Conservation (phyloP, 2,113 vertebrate species). For the Toxotes chatareus region DNA sequence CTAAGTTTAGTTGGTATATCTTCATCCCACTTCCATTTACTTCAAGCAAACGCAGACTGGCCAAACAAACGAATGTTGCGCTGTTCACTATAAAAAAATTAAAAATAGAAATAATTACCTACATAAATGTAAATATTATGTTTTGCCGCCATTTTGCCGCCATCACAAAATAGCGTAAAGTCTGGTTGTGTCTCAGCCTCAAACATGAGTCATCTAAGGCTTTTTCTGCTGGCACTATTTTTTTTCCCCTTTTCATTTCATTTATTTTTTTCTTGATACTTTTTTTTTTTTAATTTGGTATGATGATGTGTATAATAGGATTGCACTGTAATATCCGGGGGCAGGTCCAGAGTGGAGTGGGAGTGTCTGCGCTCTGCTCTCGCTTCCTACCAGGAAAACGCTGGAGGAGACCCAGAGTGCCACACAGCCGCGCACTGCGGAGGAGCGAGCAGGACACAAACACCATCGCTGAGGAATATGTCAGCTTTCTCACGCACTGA, state of each 20-base stretch:
- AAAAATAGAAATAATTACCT: background rate
- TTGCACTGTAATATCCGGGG: constrained; percentile 78
- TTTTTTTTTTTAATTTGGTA: background rate
- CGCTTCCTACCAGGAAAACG: constrained; percentile 62
- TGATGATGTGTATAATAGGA: constrained; percentile 50
- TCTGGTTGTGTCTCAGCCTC: background rate
- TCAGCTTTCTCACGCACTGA: constrained; percentile 45
- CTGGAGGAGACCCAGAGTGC: constrained; percentile 59
- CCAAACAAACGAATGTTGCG: too few relatives aligned
- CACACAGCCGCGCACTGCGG: constrained; percentile 62
- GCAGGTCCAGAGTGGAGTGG: constrained; percentile 67
- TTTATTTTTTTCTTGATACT: background rate
- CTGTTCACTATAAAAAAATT: too few relatives aligned
- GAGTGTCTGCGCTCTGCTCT: constrained; percentile 73
- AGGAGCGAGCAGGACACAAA: constrained; percentile 29
- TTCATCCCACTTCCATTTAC: background rate
- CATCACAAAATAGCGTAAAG: background rate
- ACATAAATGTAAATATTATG: background rate
- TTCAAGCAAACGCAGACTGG: too few relatives aligned
- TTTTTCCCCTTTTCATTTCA: too few relatives aligned
- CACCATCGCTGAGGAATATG: constrained; percentile 66
- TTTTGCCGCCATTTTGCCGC: background rate
- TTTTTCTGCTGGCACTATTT: constrained; percentile 5
- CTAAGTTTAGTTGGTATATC: background rate
- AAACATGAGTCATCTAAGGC: constrained; percentile 38